Conservation (phyloP, 1,140 invertebrate genomes). For the Acyrthosiphon pisum region DNA sequence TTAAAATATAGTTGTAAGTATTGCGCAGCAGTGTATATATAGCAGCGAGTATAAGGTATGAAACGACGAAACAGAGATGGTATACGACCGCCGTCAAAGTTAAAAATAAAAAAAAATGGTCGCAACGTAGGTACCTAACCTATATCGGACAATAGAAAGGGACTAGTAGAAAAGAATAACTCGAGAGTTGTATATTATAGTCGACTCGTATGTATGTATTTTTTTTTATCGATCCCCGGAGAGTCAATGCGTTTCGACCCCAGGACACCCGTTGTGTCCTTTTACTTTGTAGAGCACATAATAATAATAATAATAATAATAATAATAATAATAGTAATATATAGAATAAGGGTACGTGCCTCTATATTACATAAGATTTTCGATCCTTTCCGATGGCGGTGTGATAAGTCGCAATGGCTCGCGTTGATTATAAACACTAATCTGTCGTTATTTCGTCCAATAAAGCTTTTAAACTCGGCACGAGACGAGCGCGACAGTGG, state of each 20-base stretch:
- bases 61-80: neutral
- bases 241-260: neutral
- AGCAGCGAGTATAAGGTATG: neutral
- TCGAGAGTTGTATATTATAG: neutral
- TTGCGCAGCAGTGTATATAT: neutral
- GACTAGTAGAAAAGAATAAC: slow-evolving; percentile 3
- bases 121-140: neutral
- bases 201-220: neutral
- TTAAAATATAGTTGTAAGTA: neutral
- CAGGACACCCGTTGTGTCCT: neutral
- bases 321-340: no score
- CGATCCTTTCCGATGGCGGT: neutral
- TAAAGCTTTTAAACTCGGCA: neutral
- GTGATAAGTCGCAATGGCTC: slow-evolving; percentile 13
- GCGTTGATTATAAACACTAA: neutral
- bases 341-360: neutral
- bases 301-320: neutral
- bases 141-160: neutral
- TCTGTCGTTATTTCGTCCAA: slow-evolving; percentile 13
- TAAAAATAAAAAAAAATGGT: neutral
- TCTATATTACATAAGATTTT: neutral
- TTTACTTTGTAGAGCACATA: no score
- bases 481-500: neutral
- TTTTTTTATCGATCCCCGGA: slow-evolving; percentile 22
- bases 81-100: neutral